Conservation (phyloP, 2,797 vertebrate genomes). For the Scolopax rusticola region DNA sequence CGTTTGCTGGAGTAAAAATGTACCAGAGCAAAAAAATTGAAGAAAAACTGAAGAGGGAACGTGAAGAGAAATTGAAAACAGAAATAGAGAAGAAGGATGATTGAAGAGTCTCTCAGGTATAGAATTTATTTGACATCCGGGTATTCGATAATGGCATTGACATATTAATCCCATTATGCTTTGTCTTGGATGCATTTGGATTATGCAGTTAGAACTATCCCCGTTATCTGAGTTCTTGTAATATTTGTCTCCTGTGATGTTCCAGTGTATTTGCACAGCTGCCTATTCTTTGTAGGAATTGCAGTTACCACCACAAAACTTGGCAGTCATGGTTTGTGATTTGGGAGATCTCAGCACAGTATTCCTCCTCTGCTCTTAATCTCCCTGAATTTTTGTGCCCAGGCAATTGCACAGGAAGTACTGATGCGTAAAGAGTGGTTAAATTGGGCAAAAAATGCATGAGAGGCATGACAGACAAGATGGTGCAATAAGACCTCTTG, state of each 20-base stretch:
- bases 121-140: background rate
- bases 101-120: slow-evolving; percentile 72
- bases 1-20: slow-evolving; percentile 90
- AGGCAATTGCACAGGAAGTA: background rate
- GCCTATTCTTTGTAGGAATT: background rate
- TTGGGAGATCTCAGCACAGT: background rate
- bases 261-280: background rate
- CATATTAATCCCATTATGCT: background rate
- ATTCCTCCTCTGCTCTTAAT: background rate
- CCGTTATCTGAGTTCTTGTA: background rate
- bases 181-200: background rate
- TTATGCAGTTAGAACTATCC: background rate
- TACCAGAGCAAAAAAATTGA: slow-evolving; percentile 89
- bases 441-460: background rate
- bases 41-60: slow-evolving; percentile 79
- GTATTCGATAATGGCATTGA: background rate
- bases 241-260: background rate
- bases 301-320: background rate
- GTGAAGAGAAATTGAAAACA: slow-evolving; percentile 73
- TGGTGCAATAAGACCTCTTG: background rate
- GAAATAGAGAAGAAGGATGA: slow-evolving; percentile 84
- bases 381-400: background rate
- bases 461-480: background rate
- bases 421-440: background rate
- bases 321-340: background rate